Percentiles rank a stretch among this genome's conserved stretches.
Evolutionary conservation across 2,113 vertebrate species (phyloP).

Genomic region (Otolemur garnettii): DNA sequence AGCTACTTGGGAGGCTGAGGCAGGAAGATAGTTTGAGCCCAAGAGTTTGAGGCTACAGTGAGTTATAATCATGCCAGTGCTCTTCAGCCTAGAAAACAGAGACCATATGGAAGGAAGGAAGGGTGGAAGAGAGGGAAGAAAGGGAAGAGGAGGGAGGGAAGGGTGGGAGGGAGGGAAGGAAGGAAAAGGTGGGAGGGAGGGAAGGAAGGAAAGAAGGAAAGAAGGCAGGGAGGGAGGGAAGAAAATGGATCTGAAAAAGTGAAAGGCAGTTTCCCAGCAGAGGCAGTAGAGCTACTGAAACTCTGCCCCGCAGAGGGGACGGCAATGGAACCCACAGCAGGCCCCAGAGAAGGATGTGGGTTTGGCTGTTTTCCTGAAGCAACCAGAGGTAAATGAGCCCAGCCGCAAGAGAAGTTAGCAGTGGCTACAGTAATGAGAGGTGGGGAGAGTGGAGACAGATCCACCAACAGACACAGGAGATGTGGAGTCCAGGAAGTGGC

Average conservation of each 20-base stretch:
- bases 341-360: neutral
- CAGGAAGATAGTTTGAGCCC: too few species aligned
- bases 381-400: neutral
- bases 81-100: too few species aligned
- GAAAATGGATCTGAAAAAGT: neutral
- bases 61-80: too few species aligned
- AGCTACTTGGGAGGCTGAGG: too few species aligned
- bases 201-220: too few species aligned
- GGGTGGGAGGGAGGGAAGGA: too few species aligned
- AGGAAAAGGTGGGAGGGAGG: too few species aligned
- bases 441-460: neutral
- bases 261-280: neutral
- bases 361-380: conserved; percentile 56
- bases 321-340: neutral
- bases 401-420: neutral
- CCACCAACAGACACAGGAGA: accelerated
- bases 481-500: accelerated
- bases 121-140: too few species aligned
- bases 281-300: neutral
- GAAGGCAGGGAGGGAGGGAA: too few species aligned
- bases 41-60: too few species aligned
- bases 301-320: neutral
- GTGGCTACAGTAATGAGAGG: neutral
- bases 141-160: too few species aligned
- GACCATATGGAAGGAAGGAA: too few species aligned